Base-by-base conservation (phyloP, 2,888 invertebrate genomes). In the Enchytraeus crypticus region DNA sequence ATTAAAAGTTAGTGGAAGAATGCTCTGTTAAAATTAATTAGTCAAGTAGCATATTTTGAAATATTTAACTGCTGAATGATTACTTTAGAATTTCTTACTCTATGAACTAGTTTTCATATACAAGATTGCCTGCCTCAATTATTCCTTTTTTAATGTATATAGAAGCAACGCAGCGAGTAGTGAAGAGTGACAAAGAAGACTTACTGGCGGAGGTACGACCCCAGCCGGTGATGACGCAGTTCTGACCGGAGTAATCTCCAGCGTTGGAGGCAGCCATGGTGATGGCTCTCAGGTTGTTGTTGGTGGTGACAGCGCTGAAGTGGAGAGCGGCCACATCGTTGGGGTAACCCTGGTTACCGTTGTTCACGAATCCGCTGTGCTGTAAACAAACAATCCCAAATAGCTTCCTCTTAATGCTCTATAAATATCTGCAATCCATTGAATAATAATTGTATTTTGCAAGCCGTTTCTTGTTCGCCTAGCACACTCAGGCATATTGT, bases 211-310 rank as follows among this genome's bases (percentile, higher is more conserved):
- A 21, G 49, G 49, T 47, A 54, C 59, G n/a, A 1, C 61, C 61
- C 61, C 61, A 61, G 1, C 61, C 61, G 29, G 58, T 58, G 43
- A 61, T 58, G 47, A 23, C 33, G 58, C 61, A 61, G 21, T 45
- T 53, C 43, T 58, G 30, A 23, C 61, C 61, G 3, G 57, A 46
- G 27, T 38, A 49, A 33, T 57, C 26, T 27, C 56, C 46, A 11
- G 18, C 53, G 29, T 32, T 46, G 5, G 26, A 23, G 11, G 53
- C 33, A 27, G 61, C 51, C 53, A 61, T 49, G 23, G 27, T 4
- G 47, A 58, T 46, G 51, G 51, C 43, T 26, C 57, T 47, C 0
- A 55, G 18, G 49, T 58, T 61, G 2, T 2, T 2, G 46, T 56
- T 56, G 21, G 34, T 49, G 18, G 46, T 32, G 21, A 27, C 23